Evolutionary conservation across 1,140 invertebrate genomes (phyloP).

Genomic region (Nymphalis io): DNA sequence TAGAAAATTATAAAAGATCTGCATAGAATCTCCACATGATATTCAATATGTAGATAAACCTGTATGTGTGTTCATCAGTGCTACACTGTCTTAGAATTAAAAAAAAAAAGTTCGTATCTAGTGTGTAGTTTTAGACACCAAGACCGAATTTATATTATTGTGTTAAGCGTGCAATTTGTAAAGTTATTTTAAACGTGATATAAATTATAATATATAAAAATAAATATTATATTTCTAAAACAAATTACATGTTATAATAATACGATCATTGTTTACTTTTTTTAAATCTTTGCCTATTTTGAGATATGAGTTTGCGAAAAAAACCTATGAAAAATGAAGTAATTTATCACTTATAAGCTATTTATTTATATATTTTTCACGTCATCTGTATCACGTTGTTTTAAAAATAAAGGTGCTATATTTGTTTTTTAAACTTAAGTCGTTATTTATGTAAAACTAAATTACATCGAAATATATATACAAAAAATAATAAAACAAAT

Average conservation of each 20-base stretch:
- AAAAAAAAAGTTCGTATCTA: slow-evolving; percentile 41
- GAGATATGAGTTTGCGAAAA: too few relatives aligned
- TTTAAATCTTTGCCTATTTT: too few relatives aligned
- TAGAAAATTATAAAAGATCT: background rate
- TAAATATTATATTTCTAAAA: background rate
- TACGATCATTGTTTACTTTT: too few relatives aligned
- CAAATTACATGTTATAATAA: too few relatives aligned
- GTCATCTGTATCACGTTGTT: slow-evolving; percentile 24
- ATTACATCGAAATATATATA: slow-evolving; percentile 31
- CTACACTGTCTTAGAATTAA: slow-evolving; percentile 49
- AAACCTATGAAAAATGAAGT: too few relatives aligned
- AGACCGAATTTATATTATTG: slow-evolving; percentile 63
- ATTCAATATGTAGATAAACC: slow-evolving; percentile 8
- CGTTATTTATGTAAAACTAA: slow-evolving; percentile 27
- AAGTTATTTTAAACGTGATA: slow-evolving; percentile 29
- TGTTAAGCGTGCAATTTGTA: slow-evolving; percentile 29
- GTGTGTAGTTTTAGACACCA: slow-evolving; percentile 47
- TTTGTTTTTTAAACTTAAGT: slow-evolving; percentile 35
- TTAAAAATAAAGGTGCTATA: slow-evolving; percentile 43
- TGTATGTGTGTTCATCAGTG: slow-evolving; percentile 55
- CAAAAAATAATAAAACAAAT: slow-evolving; percentile 7
- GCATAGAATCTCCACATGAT: slow-evolving; percentile 2
- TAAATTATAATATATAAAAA: slow-evolving; percentile 9
- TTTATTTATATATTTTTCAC: background rate
- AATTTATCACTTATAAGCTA: too few relatives aligned